phyloP scores from a whole-genome alignment of 2,888 invertebrate species.

The Drosophila pseudotalamancana region DNA sequence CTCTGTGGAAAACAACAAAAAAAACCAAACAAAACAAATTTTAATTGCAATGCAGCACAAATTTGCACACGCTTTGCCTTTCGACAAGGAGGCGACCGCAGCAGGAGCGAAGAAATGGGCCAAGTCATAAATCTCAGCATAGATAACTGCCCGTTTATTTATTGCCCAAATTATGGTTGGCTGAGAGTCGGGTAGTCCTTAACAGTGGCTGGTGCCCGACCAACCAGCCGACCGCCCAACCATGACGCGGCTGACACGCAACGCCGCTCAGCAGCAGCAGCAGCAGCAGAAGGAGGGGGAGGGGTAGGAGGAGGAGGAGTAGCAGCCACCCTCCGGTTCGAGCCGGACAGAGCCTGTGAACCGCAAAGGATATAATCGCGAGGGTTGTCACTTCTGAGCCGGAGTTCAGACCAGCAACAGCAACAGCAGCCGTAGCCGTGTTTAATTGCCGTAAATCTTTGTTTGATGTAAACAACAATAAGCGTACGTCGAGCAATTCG shows the following conservation, averaged over 20 bases:
- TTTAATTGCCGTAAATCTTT: constrained; percentile 85
- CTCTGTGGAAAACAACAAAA: constrained; percentile 65
- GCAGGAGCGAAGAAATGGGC: constrained; percentile 28
- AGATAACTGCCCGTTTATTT: constrained; percentile 80
- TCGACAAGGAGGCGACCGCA: constrained; percentile 44
- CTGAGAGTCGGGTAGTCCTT: constrained; percentile 14
- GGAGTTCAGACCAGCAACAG: constrained; percentile 3
- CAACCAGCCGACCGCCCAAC: constrained; percentile 24
- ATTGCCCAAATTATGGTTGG: constrained; percentile 69
- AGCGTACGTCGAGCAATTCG: constrained; percentile 52
- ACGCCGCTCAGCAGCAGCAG: constrained; percentile 50
- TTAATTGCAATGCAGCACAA: constrained; percentile 70
- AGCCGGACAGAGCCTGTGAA: constrained; percentile 65
- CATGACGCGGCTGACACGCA: constrained; percentile 61
- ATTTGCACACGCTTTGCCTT: constrained; percentile 72
- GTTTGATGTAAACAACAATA: constrained; percentile 82
- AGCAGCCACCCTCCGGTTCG: constrained; percentile 25
- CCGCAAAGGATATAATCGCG: constrained; percentile 81
- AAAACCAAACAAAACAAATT: constrained; percentile 41
- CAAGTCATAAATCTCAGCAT: constrained; percentile 71
- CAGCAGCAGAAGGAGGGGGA: too few species aligned
- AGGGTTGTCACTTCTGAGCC: constrained; percentile 68
- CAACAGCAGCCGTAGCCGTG: constrained; percentile 57
- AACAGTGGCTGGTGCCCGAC: constrained; percentile 3
- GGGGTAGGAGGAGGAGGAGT: neutral